Conservation (phyloP, 2,888 invertebrate genomes). For the Keiferia lycopersicella region DNA sequence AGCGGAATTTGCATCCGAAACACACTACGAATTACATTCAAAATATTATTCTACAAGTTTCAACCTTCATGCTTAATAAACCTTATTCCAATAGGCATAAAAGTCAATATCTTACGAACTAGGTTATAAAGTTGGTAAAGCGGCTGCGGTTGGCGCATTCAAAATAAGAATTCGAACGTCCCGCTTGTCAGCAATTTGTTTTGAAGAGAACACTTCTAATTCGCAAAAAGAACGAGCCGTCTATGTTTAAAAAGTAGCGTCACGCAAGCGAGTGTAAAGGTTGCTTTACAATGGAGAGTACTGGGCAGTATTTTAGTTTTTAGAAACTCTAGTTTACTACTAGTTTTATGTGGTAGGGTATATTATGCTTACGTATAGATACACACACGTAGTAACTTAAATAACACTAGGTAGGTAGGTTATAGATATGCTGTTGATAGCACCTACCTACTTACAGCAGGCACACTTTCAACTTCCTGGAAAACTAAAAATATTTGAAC, state of each 20-base stretch:
- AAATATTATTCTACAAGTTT: slow-evolving; percentile 44
- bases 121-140: slow-evolving; percentile 32
- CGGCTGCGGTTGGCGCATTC: slow-evolving; percentile 62
- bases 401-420: no score
- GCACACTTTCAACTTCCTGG: not conserved
- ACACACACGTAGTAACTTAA: no score
- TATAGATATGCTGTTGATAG: no score
- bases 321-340: not conserved
- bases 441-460: no score
- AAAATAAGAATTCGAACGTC: slow-evolving; percentile 71
- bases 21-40: slow-evolving; percentile 63
- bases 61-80: not conserved
- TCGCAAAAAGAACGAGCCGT: slow-evolving; percentile 75
- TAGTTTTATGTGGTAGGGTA: no score
- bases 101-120: slow-evolving; percentile 10
- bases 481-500: slow-evolving; percentile 6
- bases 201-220: slow-evolving; percentile 79
- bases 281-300: slow-evolving; percentile 31
- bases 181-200: slow-evolving; percentile 80
- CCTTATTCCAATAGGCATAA: slow-evolving; percentile 14
- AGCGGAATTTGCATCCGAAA: slow-evolving; percentile 70
- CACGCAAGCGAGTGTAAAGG: slow-evolving; percentile 65
- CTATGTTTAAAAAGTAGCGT: slow-evolving; percentile 77
- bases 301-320: not conserved
- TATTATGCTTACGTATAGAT: no score